Evolutionary conservation across 2,113 vertebrate genomes (phyloP).

Genomic region (Heterotis niloticus): DNA sequence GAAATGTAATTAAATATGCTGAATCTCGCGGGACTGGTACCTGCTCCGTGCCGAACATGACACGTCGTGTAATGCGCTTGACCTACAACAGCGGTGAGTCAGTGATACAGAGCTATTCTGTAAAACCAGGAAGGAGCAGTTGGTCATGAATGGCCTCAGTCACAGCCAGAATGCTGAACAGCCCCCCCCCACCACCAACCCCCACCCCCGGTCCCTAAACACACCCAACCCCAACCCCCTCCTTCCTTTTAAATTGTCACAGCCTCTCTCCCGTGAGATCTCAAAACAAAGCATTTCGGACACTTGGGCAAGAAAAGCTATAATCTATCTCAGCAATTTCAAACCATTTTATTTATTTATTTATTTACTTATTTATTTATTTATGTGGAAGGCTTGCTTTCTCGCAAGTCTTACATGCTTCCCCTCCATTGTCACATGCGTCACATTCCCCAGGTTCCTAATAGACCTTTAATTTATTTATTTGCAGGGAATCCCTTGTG

Average conservation of each 20-base stretch:
- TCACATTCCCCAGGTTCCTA: background rate
- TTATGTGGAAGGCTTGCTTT: background rate
- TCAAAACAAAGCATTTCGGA: slow-evolving; percentile 18
- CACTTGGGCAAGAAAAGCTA: slow-evolving; percentile 7
- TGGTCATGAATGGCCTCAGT: slow-evolving; percentile 9
- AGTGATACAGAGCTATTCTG: slow-evolving; percentile 39
- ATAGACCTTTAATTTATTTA: background rate
- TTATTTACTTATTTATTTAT: background rate
- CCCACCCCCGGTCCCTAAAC: background rate
- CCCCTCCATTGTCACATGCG: background rate
- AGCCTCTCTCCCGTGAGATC: background rate
- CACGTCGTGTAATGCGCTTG: slow-evolving; percentile 59
- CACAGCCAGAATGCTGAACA: background rate
- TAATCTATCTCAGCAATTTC: slow-evolving; percentile 13
- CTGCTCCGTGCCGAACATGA: slow-evolving; percentile 61
- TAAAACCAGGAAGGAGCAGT: background rate
- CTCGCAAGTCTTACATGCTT: background rate
- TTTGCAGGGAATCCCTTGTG: background rate
- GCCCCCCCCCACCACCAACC: background rate
- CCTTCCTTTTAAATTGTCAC: background rate
- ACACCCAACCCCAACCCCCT: background rate
- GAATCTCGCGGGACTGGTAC: slow-evolving; percentile 58
- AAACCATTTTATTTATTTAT: background rate
- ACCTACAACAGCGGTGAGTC: slow-evolving; percentile 54
- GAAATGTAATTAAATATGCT: slow-evolving; percentile 69